Percentiles rank a stretch among this genome's conserved stretches.
These are phyloP conservation scores for Drosophila formosana DNA, from an alignment of 2,888 invertebrate genomes.

Conservation along the genomic window DNA sequence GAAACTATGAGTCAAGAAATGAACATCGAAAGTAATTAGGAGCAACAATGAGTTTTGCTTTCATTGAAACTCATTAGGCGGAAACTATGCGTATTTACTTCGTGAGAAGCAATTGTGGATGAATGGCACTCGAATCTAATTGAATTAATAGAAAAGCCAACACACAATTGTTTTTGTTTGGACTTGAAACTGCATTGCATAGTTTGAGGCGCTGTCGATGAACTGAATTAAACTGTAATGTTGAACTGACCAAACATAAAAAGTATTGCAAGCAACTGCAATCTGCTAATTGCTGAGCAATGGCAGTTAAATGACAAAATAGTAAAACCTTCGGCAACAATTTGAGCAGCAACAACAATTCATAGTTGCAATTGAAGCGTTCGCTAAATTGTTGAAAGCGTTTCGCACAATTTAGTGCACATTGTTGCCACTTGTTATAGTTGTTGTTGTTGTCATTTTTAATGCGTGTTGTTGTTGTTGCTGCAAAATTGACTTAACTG, in stretches of 20 bases:
- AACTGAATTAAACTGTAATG: neutral
- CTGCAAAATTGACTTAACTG: constrained; percentile 71
- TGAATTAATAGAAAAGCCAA: constrained; percentile 2
- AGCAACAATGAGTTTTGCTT: neutral
- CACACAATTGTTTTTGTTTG: neutral
- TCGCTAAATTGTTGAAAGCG: constrained; percentile 44
- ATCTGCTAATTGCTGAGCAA: neutral
- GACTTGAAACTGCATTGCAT: neutral
- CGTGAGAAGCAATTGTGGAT: neutral
- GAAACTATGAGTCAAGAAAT: neutral
- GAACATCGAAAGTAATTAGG: neutral
- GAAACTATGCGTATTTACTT: neutral
- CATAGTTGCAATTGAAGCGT: constrained; percentile 41
- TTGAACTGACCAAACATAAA: neutral
- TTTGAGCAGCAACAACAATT: constrained; percentile 21
- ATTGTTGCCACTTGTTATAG: constrained; percentile 59
- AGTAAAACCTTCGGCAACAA: neutral
- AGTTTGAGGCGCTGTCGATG: neutral
- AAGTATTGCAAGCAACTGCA: neutral
- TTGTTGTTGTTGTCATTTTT: constrained; percentile 24
- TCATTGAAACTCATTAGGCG: neutral
- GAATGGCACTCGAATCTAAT: neutral
- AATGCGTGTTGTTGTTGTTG: constrained; percentile 30
- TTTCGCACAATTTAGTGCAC: constrained; percentile 74
- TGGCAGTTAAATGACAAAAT: neutral